Evolutionary conservation across 2,888 invertebrate species (phyloP).

Genomic region (Anticlea derivata): DNA sequence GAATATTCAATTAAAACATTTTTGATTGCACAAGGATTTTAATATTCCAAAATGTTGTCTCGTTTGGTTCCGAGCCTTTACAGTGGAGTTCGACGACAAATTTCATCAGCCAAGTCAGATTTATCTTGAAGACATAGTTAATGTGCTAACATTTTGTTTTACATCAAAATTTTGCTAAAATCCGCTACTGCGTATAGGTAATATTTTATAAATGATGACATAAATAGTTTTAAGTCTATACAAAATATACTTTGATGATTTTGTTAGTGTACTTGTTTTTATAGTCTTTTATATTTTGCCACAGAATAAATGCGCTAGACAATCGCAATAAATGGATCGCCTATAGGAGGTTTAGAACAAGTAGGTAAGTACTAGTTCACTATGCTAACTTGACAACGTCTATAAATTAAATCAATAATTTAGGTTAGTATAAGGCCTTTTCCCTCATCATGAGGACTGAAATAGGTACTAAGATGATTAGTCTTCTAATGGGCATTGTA

Average conservation of each 20-base stretch:
- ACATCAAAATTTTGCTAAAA: conserved; percentile 18
- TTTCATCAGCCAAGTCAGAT: conserved; percentile 3
- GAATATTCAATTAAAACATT: conserved; percentile 21
- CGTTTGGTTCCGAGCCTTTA: conserved; percentile 18
- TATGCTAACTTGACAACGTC: conserved; percentile 11
- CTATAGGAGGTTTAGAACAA: not conserved
- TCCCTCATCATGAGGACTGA: conserved; percentile 1
- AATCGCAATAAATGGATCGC: not conserved
- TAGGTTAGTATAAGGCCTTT: conserved; percentile 25
- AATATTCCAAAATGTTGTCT: conserved; percentile 22
- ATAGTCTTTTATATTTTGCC: conserved; percentile 22
- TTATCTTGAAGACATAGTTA: conserved; percentile 12
- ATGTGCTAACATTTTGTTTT: conserved; percentile 14
- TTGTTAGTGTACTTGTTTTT: conserved; percentile 17
- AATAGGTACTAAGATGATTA: conserved; percentile 18
- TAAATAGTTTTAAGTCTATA: conserved; percentile 23
- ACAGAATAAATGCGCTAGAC: conserved; percentile 24
- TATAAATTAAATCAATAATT: not conserved
- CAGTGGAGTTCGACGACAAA: conserved; percentile 16
- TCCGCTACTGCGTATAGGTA: conserved; percentile 12
- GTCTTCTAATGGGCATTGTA: conserved; percentile 16
- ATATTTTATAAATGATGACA: conserved; percentile 18
- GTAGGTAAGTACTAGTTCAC: not conserved
- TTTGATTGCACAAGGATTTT: conserved; percentile 26
- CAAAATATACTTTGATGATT: conserved; percentile 27